Evolutionary conservation across 2,888 invertebrate genomes (phyloP), one percentile per base, ranked within the genome.

Genomic region (Agrotis segetum): DNA sequence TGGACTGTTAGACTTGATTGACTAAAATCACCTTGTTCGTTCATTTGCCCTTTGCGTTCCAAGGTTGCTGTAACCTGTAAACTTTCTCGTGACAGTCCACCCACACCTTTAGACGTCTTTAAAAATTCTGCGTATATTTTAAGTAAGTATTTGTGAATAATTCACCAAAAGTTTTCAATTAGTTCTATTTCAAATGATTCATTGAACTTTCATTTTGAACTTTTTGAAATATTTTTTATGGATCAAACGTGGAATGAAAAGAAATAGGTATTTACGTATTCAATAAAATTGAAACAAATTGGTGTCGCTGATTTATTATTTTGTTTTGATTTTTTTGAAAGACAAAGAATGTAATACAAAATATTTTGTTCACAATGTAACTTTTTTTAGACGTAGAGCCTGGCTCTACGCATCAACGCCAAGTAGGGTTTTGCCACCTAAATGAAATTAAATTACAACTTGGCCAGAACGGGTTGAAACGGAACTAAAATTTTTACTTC

Each of bases 211-310:
- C n/a, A 70, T 52, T 59, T 34, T 47, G 52, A n/a, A 40, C 7
- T 50, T 62, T 59, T 58, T 21, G 49, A 75, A 65, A 58, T 62
- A 81, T 56, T 70, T 40, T 80, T 76, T 58, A 59, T 76, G 3
- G 46, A 29, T 66, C 40, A 24, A 70, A 65, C 81, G 65, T 66
- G 77, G 16, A 24, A 13, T 47, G 77, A 78, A 75, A 66, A 50
- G 34, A 65, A 75, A 59, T 65, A 14, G 2, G 11, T 56, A 49
- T 46, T 65, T 65, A 55, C 49, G 21, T 47, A 55, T 76, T 66
- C 56, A 59, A 62, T 70, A 24, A 77, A 49, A 80, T 56, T 61
- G 21, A 56, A 73, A 80, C 69, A 69, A 69, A 80, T 77, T 77
- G 24, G 64, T 13, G 49, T 58, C 49, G 5, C 21, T 46, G 69